Evolutionary conservation across 1,140 invertebrate genomes (phyloP).

Genomic region (Bilobella aurantiaca): DNA sequence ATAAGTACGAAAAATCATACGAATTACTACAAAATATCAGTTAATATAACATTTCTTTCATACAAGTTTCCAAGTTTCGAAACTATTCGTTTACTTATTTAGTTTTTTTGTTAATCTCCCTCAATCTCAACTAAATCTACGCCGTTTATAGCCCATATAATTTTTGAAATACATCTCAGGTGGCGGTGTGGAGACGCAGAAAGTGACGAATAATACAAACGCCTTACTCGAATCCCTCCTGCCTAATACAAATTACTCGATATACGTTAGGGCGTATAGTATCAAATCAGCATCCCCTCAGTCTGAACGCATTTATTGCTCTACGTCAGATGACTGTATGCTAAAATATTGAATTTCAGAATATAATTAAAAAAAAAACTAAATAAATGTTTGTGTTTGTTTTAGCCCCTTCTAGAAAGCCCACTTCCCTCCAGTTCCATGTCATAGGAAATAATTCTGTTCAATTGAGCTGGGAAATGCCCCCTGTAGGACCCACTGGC

Average conservation of each 20-base stretch:
- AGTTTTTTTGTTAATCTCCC: too few species aligned
- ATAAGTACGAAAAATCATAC: too few species aligned
- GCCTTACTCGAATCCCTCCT: slow-evolving; percentile 15
- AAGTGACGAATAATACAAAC: slow-evolving; percentile 15
- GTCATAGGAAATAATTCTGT: background rate
- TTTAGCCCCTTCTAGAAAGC: slow-evolving; percentile 23
- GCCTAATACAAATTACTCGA: slow-evolving; percentile 29
- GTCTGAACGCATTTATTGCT: slow-evolving; percentile 21
- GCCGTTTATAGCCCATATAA: background rate
- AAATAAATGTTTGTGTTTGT: background rate
- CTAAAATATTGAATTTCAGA: background rate
- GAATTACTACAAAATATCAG: too few species aligned
- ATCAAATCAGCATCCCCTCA: slow-evolving; percentile 22
- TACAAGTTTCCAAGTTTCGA: too few species aligned
- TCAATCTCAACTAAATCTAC: too few species aligned
- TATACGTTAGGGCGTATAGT: slow-evolving; percentile 27
- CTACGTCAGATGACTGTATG: slow-evolving; percentile 23
- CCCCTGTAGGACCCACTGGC: slow-evolving; percentile 5
- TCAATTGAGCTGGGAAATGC: background rate
- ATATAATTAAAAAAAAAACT: background rate
- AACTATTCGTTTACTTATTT: too few species aligned
- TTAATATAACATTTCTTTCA: too few species aligned
- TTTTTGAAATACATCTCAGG: background rate
- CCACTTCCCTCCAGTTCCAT: slow-evolving; percentile 14
- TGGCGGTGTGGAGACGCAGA: slow-evolving; percentile 28